Base-by-base conservation (phyloP, 2,888 invertebrate species). In the Megamerina dolium region DNA sequence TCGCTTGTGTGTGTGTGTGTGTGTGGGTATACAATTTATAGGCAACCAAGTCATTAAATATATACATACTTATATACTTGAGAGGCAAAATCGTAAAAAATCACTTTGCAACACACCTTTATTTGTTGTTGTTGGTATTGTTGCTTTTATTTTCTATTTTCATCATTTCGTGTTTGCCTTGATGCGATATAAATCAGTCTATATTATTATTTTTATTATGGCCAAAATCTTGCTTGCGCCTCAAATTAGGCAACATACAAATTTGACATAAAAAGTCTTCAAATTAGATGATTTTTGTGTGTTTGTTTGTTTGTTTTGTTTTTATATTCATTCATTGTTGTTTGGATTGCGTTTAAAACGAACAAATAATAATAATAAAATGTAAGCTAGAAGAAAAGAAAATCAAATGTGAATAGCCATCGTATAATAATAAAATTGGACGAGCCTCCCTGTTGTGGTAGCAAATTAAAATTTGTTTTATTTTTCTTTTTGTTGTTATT, bases 161-260 rank as follows among this genome's bases (percentile, higher is more conserved):
- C n/a, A n/a, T n/a, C n/a, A 26, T 14, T 51, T 55, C 48, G 52
- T 54, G 44, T 58, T 54, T 48, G 49, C 50, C 51, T 57, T 52
- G 37, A 10, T 44, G 48, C 41, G 46, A 53, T 43, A 59, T 57
- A 54, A 56, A 55, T 52, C 59, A 53, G 51, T 44, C 41, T 46
- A 37, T 57, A 58, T 56, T n/a, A n/a, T n/a, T n/a, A n/a, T n/a
- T n/a, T n/a, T n/a, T n/a, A n/a, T n/a, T n/a, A n/a, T n/a, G n/a
- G n/a, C n/a, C n/a, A n/a, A n/a, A 31, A 30, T 3, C 21, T 35
- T 35, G 14, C 29, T 37, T 21, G 33, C 46, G 38, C 43, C 47
- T 44, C 31, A 44, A 37, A 39, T 42, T 43, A 40, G 42, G 45
- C 42, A 42, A 37, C 37, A 33, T 33, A 48, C 42, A 45, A 48